Percentiles rank a stretch among this genome's conserved stretches.
Conservation (phyloP, 2,888 invertebrate genomes). For the Notodonta dromedarius region DNA sequence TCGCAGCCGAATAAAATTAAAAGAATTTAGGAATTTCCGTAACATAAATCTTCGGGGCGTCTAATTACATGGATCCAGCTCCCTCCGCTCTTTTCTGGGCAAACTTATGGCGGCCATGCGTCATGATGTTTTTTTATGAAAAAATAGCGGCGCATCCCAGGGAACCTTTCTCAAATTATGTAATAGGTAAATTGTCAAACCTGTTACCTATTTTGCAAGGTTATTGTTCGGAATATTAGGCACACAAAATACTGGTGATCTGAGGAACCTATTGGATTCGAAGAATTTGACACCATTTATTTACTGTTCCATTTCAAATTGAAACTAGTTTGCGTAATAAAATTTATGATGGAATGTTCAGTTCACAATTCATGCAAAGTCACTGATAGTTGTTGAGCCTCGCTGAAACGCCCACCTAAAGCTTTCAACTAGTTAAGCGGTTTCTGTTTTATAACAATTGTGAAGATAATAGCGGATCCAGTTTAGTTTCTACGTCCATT, state of each 20-base stretch:
- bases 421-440: conserved; percentile 68
- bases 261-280: too few species aligned
- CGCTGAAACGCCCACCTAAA: conserved; percentile 45
- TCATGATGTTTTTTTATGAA: conserved; percentile 70
- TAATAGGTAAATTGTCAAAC: conserved; percentile 48
- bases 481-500: conserved; percentile 68
- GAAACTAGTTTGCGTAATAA: neutral
- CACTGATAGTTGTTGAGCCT: conserved; percentile 26
- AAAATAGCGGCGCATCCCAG: conserved; percentile 62
- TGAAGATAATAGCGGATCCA: conserved; percentile 67
- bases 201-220: too few species aligned
- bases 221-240: too few species aligned
- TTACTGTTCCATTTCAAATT: too few species aligned
- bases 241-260: too few species aligned
- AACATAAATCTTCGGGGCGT: conserved; percentile 76
- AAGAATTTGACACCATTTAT: too few species aligned
- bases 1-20: conserved; percentile 68
- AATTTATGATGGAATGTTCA: neutral
- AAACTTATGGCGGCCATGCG: conserved; percentile 78
- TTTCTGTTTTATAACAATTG: conserved; percentile 72
- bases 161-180: conserved; percentile 57
- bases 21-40: conserved; percentile 73
- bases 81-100: conserved; percentile 66
- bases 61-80: conserved; percentile 78
- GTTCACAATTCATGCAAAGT: conserved; percentile 3